Evolutionary conservation across 2,888 invertebrate genomes (phyloP), one percentile per base, ranked within the genome.

Genomic region (Drosophila ustulata): DNA sequence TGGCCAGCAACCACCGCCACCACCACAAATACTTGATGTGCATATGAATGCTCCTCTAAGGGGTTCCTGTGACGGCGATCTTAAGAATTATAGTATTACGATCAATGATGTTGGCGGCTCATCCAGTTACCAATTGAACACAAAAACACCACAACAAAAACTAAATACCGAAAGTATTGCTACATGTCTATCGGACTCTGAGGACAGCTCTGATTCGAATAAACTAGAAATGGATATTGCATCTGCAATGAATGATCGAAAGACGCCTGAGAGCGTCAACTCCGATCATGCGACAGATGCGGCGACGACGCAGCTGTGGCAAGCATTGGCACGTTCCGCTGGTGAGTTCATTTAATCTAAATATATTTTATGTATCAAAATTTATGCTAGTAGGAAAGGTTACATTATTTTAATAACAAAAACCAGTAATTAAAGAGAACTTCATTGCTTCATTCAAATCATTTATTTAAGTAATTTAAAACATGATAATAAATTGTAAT

Each of bases 151-250:
- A 18, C 37, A 37, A 37, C 37, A 37, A 37, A 71, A 75, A 63
- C 39, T 57, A 23, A 77, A 77, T 47, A 55, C 77, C 59, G 78
- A 80, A 68, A 69, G 78, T 72, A 66, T 64, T 56, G 64, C 78
- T 28, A 79, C 74, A 56, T 89, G 89, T 66, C 80, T 89, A 88
- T 93, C 93, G 74, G 94, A 94, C 66, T 90, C 91, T 23, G 91
- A 90, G 59, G 92, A 92, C 63, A 94, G 93, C 77, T 96, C 96
- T 0, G 96, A 96, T 93, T 88, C 87, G 51, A 85, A 89, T 82
- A 76, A 88, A 69, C 74, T 90, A 46, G 84, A 89, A 71, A 88
- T 89, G 80, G 88, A 90, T 64, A 80, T 86, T 25, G 58, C 80
- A 41, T 77, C 80, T 23, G 65, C 75, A 13, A 58, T 74, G 3